Percentiles rank a stretch among this genome's conserved stretches.
phyloP scores from a whole-genome alignment of 2,797 vertebrate genomes.

The Rachycentron canadum region DNA sequence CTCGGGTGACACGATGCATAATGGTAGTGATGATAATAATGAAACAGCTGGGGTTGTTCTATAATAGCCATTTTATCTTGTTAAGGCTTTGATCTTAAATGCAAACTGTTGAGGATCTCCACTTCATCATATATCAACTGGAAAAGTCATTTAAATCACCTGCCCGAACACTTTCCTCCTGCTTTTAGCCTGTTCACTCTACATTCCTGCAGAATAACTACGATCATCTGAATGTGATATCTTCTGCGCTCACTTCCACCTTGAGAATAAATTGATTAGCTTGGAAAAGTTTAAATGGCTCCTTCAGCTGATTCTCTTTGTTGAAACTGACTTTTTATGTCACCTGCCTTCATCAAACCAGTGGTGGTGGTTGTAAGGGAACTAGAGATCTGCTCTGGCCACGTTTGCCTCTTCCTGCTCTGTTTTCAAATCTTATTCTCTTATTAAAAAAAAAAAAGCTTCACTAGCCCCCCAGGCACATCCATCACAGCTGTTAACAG shows the following conservation, averaged over 20 bases:
- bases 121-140: slow-evolving; percentile 29
- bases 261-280: slow-evolving; percentile 21
- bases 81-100: slow-evolving; percentile 8
- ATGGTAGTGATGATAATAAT: neutral
- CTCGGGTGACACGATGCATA: neutral
- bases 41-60: neutral
- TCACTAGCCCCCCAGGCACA: slow-evolving; percentile 23
- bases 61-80: neutral
- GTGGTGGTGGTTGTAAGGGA: slow-evolving; percentile 35
- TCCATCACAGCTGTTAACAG: slow-evolving; percentile 54
- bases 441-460: slow-evolving; percentile 44
- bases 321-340: neutral
- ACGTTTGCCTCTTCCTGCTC: slow-evolving; percentile 32
- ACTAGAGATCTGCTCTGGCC: slow-evolving; percentile 47
- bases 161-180: neutral
- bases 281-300: slow-evolving; percentile 4
- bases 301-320: slow-evolving; percentile 28
- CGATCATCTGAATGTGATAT: neutral
- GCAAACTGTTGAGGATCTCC: neutral
- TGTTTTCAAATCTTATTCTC: slow-evolving; percentile 48
- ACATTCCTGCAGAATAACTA: slow-evolving; percentile 3
- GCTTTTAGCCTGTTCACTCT: neutral
- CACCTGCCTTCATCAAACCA: slow-evolving; percentile 9
- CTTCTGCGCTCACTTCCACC: neutral
- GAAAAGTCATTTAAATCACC: slow-evolving; percentile 29